Percentiles rank a stretch among this genome's conserved stretches.
Conservation (phyloP, 2,113 vertebrate species). For the Jaculus jaculus region DNA sequence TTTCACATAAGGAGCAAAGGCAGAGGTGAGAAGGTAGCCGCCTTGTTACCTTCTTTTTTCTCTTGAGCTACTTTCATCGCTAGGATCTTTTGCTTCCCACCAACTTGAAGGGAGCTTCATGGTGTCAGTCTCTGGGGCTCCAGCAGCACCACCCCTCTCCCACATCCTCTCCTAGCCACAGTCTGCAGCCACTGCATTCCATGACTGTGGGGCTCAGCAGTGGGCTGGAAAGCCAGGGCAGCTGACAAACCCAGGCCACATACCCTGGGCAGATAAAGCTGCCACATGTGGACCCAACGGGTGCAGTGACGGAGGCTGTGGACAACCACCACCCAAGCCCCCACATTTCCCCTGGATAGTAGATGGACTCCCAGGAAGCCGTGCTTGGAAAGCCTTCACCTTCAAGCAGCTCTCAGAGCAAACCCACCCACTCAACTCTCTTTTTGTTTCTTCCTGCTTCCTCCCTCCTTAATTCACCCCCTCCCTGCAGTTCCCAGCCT, state of each 20-base stretch:
- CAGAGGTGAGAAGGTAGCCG: neutral
- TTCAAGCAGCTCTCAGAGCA: neutral
- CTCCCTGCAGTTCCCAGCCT: constrained; percentile 27
- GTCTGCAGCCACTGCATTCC: neutral
- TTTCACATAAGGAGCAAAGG: neutral
- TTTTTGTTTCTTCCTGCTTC: constrained; percentile 54
- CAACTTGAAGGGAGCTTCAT: neutral
- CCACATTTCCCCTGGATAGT: constrained; percentile 38
- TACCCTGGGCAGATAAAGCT: neutral
- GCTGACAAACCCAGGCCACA: neutral
- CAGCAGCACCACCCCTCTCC: neutral
- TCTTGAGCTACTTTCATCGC: neutral
- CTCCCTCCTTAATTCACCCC: neutral
- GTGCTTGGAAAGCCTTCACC: constrained; percentile 33
- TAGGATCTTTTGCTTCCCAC: neutral
- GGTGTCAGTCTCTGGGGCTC: neutral
- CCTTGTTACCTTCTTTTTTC: neutral
- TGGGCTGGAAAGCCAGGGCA: neutral
- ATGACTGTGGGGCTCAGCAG: neutral
- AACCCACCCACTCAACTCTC: constrained; percentile 64
- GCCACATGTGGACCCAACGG: constrained; percentile 48
- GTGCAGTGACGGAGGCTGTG: constrained; percentile 18
- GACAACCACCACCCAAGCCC: neutral
- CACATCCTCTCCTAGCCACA: neutral
- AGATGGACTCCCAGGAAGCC: constrained; percentile 66